phyloP scores from a whole-genome alignment of 2,797 vertebrate species.

The Helostoma temminkii region DNA sequence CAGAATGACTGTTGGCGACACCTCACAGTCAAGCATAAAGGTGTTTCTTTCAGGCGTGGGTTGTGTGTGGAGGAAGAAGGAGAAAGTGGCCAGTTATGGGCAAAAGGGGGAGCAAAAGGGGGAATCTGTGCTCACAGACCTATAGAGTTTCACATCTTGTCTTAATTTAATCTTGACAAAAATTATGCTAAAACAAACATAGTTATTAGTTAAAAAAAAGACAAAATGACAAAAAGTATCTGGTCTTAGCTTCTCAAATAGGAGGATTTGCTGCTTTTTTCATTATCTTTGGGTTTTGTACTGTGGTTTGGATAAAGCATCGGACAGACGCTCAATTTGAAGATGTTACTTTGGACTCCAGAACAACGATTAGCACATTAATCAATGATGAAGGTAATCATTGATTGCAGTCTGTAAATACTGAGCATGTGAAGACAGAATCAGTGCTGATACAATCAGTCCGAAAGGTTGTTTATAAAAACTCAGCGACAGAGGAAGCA shows the following conservation, averaged over 20 bases:
- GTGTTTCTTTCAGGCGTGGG: slow-evolving; percentile 1
- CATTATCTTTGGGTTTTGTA: too few species aligned
- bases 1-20: slow-evolving; percentile 8
- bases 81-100: neutral
- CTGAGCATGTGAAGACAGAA: neutral
- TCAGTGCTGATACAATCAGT: neutral
- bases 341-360: neutral
- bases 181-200: too few species aligned
- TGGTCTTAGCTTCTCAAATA: neutral
- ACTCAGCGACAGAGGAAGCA: neutral
- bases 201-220: too few species aligned
- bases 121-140: neutral
- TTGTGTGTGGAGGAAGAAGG: neutral
- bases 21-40: neutral
- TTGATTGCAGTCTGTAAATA: too few species aligned
- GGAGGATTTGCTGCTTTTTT: neutral
- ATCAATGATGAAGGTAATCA: neutral
- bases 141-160: neutral
- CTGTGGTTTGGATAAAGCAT: neutral
- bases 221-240: too few species aligned
- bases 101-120: neutral
- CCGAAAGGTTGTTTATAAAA: neutral
- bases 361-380: too few species aligned
- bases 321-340: neutral
- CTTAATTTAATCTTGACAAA: neutral